These are phyloP conservation scores for Uropetala carovei DNA, from an alignment of 2,888 invertebrate species.

Conservation along the genomic window DNA sequence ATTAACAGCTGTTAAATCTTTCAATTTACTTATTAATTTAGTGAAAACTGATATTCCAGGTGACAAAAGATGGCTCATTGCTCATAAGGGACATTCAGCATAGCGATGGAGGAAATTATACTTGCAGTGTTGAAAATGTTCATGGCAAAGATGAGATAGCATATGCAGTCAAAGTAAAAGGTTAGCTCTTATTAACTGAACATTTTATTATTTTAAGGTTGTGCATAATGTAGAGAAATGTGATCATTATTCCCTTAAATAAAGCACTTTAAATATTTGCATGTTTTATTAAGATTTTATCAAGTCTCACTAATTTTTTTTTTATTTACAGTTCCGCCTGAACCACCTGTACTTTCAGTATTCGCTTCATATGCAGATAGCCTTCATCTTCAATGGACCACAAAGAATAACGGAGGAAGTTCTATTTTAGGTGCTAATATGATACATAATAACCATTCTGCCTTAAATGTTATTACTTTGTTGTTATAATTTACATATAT, in stretches of 20 bases:
- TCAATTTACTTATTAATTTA: slow-evolving; percentile 7
- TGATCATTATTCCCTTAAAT: neutral
- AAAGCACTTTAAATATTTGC: neutral
- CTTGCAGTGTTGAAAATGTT: slow-evolving; percentile 90
- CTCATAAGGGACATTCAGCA: slow-evolving; percentile 87
- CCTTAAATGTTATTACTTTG: neutral
- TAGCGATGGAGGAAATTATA: slow-evolving; percentile 92
- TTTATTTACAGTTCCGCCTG: slow-evolving; percentile 87
- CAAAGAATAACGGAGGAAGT: slow-evolving; percentile 89
- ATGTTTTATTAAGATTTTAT: neutral
- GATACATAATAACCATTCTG: neutral
- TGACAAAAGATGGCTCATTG: slow-evolving; percentile 81
- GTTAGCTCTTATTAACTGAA: slow-evolving; percentile 70
- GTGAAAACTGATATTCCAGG: slow-evolving; percentile 68
- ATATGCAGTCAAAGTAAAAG: slow-evolving; percentile 82
- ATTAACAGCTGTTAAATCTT: slow-evolving; percentile 19
- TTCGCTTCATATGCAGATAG: slow-evolving; percentile 90
- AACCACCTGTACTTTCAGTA: slow-evolving; percentile 88
- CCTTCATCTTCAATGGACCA: slow-evolving; percentile 88
- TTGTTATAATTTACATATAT: too few species aligned
- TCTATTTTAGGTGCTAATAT: slow-evolving; percentile 79
- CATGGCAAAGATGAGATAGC: slow-evolving; percentile 90
- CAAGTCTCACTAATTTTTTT: neutral
- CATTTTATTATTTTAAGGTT: neutral
- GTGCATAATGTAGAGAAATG: neutral